Evolutionary conservation across 2,797 vertebrate genomes (phyloP).

Genomic region (Schizopygopsis malacanthus): DNA sequence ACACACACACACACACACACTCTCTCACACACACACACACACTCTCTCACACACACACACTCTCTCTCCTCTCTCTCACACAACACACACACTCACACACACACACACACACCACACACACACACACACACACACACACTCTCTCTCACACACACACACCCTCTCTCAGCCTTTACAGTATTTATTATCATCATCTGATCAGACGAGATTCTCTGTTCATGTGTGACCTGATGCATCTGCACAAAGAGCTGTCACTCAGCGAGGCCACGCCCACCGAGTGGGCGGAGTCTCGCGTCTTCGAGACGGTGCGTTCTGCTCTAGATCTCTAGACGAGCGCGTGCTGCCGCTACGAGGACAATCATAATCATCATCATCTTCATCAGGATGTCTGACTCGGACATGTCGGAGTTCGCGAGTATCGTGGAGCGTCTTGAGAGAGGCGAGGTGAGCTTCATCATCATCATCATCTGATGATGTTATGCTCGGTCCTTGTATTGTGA

Average conservation of each 20-base stretch:
- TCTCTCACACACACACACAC: too few species aligned
- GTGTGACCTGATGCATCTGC: background rate
- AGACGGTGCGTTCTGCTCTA: constrained; percentile 57
- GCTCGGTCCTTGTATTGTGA: background rate
- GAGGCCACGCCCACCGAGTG: constrained; percentile 60
- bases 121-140: too few species aligned
- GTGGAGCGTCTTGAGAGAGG: constrained; percentile 86
- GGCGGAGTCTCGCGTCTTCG: constrained; percentile 71
- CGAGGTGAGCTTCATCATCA: constrained; percentile 80
- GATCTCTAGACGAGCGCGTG: constrained; percentile 42
- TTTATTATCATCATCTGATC: too few species aligned
- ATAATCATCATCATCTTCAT: background rate
- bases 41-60: too few species aligned
- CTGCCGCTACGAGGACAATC: constrained; percentile 40
- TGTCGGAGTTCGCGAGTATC: constrained; percentile 86
- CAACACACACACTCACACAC: too few species aligned
- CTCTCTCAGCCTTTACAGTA: too few species aligned
- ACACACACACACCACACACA: too few species aligned
- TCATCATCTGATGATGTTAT: background rate
- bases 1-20: too few species aligned
- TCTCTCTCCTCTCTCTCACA: too few species aligned
- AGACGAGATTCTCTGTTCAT: background rate
- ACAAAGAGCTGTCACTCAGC: constrained; percentile 46
- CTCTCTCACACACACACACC: too few species aligned
- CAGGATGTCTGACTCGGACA: constrained; percentile 83